Evolutionary conservation across 2,113 vertebrate species (phyloP), one percentile per base, ranked within the genome.

Genomic region (Meriones unguiculatus): DNA sequence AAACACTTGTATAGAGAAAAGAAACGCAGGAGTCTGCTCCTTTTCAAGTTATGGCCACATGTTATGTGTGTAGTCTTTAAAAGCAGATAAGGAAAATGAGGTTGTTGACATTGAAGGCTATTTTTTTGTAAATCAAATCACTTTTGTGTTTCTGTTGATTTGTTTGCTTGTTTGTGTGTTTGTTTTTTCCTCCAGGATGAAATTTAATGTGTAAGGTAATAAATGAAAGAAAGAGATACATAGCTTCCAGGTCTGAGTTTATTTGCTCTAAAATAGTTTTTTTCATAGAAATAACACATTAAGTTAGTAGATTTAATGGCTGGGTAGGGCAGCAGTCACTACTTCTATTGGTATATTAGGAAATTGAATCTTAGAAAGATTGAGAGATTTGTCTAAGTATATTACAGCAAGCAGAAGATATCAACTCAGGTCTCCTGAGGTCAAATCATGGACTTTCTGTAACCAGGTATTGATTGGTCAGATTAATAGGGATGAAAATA

Each of bases 401-500:
- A 52, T n/a, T 28, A 81, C 38, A 64, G 46, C 52, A 93, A 46
- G 93, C 18, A 52, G 3, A 22, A 14, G 69, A 85, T 24, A 80
- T 90, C 20, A 80, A 65, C 18, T 3, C 1, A 69, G 30, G n/a
- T 84, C 62, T 91, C 84, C 35, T 72, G 17, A 69, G 38, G 30
- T 50, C 62, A 77, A 72, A 69, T 69, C 38, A 72, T 12, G 38
- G 52, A 69, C 35, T 90, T 87, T 62, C 30, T 72, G 9, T 93
- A 76, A 89, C 11, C 22, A 65, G 0, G 20, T 86, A 50, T 46
- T 64, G 30, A 41, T 50, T 86, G 24, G n/a, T 46, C 11, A 90
- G 41, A 70, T 75, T 52, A 76, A 67, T 89, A 73, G 78, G 32
- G 93, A 78, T 73, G 70, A 93, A 82, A 80, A 30, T 25, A 77